phyloP scores from a whole-genome alignment of 2,888 invertebrate genomes.

The Julus scandinavius region DNA sequence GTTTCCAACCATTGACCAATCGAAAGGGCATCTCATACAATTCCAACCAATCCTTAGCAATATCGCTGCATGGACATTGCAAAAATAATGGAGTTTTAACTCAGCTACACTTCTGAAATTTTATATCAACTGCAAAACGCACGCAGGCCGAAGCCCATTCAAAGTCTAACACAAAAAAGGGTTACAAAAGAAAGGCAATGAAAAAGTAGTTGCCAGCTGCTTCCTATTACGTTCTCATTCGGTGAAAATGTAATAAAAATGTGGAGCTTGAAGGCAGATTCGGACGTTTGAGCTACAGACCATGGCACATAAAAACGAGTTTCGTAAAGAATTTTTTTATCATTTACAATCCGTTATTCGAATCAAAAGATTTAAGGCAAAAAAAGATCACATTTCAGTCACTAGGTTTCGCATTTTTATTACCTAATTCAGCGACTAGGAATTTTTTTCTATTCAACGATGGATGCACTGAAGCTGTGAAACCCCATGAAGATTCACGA shows the following conservation, averaged over 20 bases:
- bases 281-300: neutral
- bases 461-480: neutral
- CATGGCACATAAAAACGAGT: neutral
- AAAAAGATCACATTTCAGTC: neutral
- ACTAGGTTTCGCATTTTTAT: neutral
- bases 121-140: conserved; percentile 18
- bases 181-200: conserved; percentile 37
- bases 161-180: neutral
- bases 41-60: neutral
- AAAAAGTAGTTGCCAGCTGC: conserved; percentile 43
- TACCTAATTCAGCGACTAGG: neutral
- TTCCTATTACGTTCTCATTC: conserved; percentile 45
- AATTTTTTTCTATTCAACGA: neutral
- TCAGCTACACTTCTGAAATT: conserved; percentile 12
- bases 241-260: conserved; percentile 45
- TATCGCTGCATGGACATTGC: conserved; percentile 11
- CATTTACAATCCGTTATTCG: conserved; percentile 37
- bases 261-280: neutral
- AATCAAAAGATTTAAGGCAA: conserved; percentile 30
- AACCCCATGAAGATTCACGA: neutral
- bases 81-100: neutral
- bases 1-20: neutral
- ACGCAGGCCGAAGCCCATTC: neutral
- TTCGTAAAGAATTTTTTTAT: neutral
- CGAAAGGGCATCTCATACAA: neutral